Conservation (phyloP, 1,140 invertebrate genomes). For the Brachionus koreanus region DNA sequence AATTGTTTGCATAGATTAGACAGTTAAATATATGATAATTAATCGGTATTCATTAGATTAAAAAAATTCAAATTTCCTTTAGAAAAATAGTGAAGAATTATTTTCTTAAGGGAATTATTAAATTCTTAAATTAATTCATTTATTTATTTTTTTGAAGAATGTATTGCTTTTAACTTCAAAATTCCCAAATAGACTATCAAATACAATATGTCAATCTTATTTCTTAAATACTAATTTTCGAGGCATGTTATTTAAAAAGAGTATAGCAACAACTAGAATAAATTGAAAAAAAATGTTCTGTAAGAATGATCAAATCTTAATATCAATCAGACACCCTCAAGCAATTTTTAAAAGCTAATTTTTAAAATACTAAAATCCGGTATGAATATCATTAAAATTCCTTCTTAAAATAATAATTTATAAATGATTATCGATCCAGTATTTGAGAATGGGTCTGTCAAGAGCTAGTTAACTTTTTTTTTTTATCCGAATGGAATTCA, state of each 20-base stretch:
- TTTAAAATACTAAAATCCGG: neutral
- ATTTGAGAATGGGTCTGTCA: neutral
- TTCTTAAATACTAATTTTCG: neutral
- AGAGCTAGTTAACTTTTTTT: neutral
- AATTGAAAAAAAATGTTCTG: neutral
- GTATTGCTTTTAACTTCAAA: constrained; percentile 10
- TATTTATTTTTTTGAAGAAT: neutral
- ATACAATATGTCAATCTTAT: constrained; percentile 37
- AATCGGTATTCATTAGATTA: constrained; percentile 23
- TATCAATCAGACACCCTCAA: neutral
- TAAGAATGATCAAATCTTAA: neutral
- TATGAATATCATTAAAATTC: neutral
- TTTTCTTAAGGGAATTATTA: constrained; percentile 22
- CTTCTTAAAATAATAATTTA: neutral
- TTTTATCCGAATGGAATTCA: neutral
- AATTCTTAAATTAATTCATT: constrained; percentile 39
- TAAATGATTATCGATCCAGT: neutral
- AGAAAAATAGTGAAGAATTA: neutral
- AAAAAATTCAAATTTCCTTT: constrained; percentile 26
- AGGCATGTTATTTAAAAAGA: neutral
- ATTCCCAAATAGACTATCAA: neutral
- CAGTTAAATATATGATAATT: constrained; percentile 27
- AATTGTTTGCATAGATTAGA: neutral
- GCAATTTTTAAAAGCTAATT: neutral
- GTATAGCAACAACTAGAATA: neutral